A percentile compares a stretch with the other conserved stretches of the same genome.
These are phyloP conservation scores for Microtus californicus DNA, from an alignment of 2,797 vertebrate genomes.

Conservation along the genomic window DNA sequence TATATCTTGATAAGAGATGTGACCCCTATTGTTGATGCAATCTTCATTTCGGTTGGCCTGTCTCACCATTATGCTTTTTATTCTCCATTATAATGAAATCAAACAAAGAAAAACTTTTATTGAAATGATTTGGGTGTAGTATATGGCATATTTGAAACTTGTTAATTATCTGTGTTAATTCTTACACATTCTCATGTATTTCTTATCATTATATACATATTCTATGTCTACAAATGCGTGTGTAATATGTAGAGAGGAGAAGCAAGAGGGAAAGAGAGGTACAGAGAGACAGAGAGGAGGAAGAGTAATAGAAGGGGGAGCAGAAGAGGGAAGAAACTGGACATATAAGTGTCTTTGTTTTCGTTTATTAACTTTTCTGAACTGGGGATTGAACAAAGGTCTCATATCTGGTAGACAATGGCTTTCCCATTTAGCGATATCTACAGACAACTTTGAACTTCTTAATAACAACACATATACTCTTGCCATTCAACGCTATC, in stretches of 20 bases:
- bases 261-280: neutral
- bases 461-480: neutral
- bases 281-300: neutral
- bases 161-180: neutral
- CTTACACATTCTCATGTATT: neutral
- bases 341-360: neutral
- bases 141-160: neutral
- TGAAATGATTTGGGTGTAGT: neutral
- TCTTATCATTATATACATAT: neutral
- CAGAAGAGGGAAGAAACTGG: neutral
- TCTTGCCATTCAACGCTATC: neutral
- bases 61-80: slow-evolving; percentile 85
- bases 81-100: slow-evolving; percentile 87
- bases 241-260: neutral
- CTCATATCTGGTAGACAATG: neutral
- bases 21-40: slow-evolving; percentile 79
- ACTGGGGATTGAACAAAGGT: neutral
- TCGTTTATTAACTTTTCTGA: neutral
- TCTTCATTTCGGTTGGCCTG: slow-evolving; percentile 84
- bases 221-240: neutral
- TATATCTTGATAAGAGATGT: slow-evolving; percentile 74
- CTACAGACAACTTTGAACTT: neutral
- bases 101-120: slow-evolving; percentile 75
- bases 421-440: neutral
- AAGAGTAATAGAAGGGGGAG: neutral